Percentiles rank a stretch among this genome's conserved stretches.
Evolutionary conservation across 2,797 vertebrate genomes (phyloP).

Genomic region (Danio tinwini): DNA sequence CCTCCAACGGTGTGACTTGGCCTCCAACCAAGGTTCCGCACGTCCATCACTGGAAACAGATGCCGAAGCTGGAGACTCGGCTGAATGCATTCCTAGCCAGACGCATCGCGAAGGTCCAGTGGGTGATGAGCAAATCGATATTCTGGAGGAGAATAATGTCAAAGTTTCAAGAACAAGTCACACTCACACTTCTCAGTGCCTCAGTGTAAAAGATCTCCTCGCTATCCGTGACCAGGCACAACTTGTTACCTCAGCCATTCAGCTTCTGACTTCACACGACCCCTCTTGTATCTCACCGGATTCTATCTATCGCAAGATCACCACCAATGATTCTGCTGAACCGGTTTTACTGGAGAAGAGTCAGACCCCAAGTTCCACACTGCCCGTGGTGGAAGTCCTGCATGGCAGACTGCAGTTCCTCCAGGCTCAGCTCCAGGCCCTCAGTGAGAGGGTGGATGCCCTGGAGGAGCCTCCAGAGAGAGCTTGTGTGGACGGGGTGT

Average conservation of each 20-base stretch:
- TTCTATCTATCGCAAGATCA: constrained; percentile 82
- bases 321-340: constrained; percentile 81
- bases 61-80: constrained; percentile 91
- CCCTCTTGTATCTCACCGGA: constrained; percentile 83
- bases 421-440: constrained; percentile 88
- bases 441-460: constrained; percentile 85
- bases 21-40: constrained; percentile 84
- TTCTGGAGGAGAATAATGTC: constrained; percentile 73
- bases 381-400: constrained; percentile 87
- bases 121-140: constrained; percentile 73
- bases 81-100: constrained; percentile 86
- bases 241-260: constrained; percentile 91
- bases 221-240: constrained; percentile 89
- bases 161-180: constrained; percentile 61
- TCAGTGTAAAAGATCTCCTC: constrained; percentile 85
- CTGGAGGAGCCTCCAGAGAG: constrained; percentile 73
- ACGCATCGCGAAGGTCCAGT: constrained; percentile 78
- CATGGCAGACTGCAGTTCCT: constrained; percentile 86
- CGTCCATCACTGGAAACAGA: constrained; percentile 90
- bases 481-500: constrained; percentile 77
- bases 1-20: constrained; percentile 93
- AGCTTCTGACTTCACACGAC: constrained; percentile 87
- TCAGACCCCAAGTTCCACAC: constrained; percentile 76
- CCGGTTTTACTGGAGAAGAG: constrained; percentile 80
- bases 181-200: constrained; percentile 69